Conservation (phyloP, 2,797 vertebrate genomes). For the Sebastes kiyomatsui region DNA sequence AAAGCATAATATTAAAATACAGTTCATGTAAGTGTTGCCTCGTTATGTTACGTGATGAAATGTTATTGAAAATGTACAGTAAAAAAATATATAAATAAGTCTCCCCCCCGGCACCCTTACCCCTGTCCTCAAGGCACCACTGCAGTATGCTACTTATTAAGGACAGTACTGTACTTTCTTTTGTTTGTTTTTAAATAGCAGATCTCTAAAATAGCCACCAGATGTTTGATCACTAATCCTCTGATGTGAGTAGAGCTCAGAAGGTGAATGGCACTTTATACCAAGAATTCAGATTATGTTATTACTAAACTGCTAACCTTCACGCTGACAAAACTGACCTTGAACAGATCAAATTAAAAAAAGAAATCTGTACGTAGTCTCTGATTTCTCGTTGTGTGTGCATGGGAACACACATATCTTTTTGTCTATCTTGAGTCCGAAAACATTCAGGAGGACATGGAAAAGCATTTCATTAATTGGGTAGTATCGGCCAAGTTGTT, state of each 20-base stretch:
- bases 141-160: neutral
- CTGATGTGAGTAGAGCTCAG: slow-evolving; percentile 31
- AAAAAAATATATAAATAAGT: neutral
- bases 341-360: neutral
- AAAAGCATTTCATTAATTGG: slow-evolving; percentile 24
- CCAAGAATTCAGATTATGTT: slow-evolving; percentile 61
- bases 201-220: slow-evolving; percentile 49
- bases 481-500: slow-evolving; percentile 7
- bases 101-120: neutral
- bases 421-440: neutral
- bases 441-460: slow-evolving; percentile 4
- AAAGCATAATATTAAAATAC: neutral
- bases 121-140: neutral
- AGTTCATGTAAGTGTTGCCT: neutral
- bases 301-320: slow-evolving; percentile 50
- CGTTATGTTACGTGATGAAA: neutral
- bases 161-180: neutral
- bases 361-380: neutral
- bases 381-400: neutral
- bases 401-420: neutral
- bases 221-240: slow-evolving; percentile 66
- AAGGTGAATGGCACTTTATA: slow-evolving; percentile 25
- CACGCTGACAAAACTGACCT: slow-evolving; percentile 15
- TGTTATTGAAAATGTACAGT: neutral
- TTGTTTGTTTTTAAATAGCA: slow-evolving; percentile 24